Base-by-base conservation (phyloP, 1,140 invertebrate species). In the Diuraphis noxia region DNA sequence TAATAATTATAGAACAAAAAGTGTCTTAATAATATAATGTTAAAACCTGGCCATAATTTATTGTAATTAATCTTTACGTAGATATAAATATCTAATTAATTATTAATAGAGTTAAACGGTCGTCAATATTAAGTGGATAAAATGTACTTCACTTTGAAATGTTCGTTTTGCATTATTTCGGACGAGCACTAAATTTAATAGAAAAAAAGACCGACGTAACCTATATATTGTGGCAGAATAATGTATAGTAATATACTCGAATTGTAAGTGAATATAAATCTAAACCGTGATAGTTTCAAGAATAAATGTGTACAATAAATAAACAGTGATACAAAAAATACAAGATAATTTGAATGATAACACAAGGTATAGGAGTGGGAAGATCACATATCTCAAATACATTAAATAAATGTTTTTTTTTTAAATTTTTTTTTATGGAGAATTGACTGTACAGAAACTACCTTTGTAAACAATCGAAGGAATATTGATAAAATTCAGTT, bases 261-360 rank as follows among this genome's bases (percentile, higher is more conserved):
- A 38, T 38, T 30, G 38, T 81, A 81, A 25, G 36, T 25, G 9
- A 38, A 38, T 81, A 81, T 81, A 81, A 81, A 81, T 40, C 38
- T 81, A 40, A 81, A 38, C 79, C 10, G 8, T 25, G 9, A 9
- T 81, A 36, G 79, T 84, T 9, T 84, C 30, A 23, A 85, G 30
- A 43, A 85, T 85, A 85, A 85, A 85, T 85, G 25, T 85, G 1
- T 85, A 43, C 17, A 25, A 46, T 85, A 85, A 85, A 85, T 85
- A 85, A 85, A 85, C 41, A 30, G 41, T 23, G 41, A 85, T 85
- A 85, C n/a, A 41, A 85, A n/a, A 41, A 43, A 85, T 85, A 10
- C 40, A 30, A 85, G 30, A 85, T 46, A 34, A 81, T 85, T 84
- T 84, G 38, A 41, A 84, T 30, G 40, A 84, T 41, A 84, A 84